These are phyloP conservation scores for Melopsittacus undulatus DNA, from an alignment of 2,797 vertebrate genomes.

Conservation along the genomic window DNA sequence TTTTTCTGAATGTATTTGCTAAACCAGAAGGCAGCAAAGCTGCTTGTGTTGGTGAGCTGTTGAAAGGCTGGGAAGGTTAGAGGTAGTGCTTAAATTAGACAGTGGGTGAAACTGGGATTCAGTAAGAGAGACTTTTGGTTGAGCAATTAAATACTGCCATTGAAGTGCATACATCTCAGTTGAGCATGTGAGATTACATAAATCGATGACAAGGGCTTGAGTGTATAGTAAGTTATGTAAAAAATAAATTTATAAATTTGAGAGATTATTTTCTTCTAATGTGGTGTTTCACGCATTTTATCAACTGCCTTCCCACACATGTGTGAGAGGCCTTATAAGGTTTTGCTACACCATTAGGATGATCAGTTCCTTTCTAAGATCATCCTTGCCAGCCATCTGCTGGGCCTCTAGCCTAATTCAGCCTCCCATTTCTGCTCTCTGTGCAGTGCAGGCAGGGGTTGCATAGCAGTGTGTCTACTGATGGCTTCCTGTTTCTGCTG, in stretches of 20 bases:
- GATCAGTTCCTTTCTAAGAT: background rate
- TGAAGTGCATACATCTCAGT: background rate
- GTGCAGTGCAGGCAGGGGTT: background rate
- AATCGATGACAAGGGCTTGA: background rate
- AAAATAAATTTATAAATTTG: background rate
- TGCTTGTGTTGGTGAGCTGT: background rate
- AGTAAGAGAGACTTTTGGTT: background rate
- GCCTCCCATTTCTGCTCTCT: background rate
- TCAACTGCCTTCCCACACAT: background rate
- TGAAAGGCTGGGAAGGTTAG: background rate
- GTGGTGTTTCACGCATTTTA: background rate
- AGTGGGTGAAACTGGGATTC: background rate
- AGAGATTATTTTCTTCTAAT: background rate
- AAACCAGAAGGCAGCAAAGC: background rate
- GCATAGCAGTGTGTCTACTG: background rate
- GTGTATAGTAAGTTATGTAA: background rate
- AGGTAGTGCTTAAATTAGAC: background rate
- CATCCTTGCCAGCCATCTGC: background rate
- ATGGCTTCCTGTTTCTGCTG: background rate
- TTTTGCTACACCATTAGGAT: background rate
- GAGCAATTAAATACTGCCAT: background rate
- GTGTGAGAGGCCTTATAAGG: background rate
- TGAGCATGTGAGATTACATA: background rate
- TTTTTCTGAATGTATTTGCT: background rate
- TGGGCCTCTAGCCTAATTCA: background rate